Evolutionary conservation across 2,888 invertebrate genomes (phyloP).

Genomic region (Amphimallon solstitiale): DNA sequence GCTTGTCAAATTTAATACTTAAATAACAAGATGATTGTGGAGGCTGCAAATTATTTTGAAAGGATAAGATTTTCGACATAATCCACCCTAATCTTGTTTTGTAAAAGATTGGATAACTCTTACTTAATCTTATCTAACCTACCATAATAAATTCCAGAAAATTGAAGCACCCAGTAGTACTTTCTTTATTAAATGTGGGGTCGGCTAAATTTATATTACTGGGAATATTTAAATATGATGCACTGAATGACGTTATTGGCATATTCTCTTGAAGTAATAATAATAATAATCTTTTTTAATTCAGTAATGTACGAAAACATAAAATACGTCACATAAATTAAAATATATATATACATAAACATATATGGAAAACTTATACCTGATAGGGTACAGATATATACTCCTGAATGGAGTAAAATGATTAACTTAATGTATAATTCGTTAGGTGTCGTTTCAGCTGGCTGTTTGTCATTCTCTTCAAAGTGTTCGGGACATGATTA

Average conservation of each 20-base stretch:
- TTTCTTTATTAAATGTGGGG: not conserved
- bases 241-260: not conserved
- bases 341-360: too few species aligned
- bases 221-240: not conserved
- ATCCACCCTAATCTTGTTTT: not conserved
- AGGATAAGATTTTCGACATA: not conserved
- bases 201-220: too few species aligned
- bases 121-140: not conserved
- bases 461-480: too few species aligned
- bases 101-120: not conserved
- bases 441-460: too few species aligned
- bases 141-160: not conserved
- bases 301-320: not conserved
- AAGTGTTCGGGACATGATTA: too few species aligned
- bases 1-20: not conserved
- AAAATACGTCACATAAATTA: too few species aligned
- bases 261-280: too few species aligned
- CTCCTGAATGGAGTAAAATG: too few species aligned
- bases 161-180: not conserved
- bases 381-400: too few species aligned
- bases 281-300: not conserved
- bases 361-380: too few species aligned
- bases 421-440: too few species aligned
- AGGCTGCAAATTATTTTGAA: too few species aligned
- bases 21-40: not conserved